Conservation (phyloP, 2,888 invertebrate genomes). For the Pheosia tremula region DNA sequence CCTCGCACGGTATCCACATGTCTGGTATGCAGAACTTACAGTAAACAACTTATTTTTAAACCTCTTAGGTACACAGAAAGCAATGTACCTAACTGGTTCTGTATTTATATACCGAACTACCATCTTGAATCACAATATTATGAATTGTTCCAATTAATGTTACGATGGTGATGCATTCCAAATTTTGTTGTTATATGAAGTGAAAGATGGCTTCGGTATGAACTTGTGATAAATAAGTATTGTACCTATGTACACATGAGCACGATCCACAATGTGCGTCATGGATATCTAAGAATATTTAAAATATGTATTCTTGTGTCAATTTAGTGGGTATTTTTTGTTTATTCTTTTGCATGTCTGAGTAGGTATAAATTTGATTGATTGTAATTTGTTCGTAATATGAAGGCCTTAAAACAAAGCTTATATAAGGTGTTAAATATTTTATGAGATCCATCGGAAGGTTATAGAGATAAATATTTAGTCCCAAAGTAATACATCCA, state of each 20-base stretch:
- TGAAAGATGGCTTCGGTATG: too few relatives aligned
- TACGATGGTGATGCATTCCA: too few relatives aligned
- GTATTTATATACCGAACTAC: conserved; percentile 23
- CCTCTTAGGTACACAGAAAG: conserved; percentile 22
- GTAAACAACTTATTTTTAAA: conserved; percentile 41
- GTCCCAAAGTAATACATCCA: too few relatives aligned
- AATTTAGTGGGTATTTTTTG: conserved; percentile 7
- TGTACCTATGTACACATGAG: not conserved
- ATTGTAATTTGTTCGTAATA: conserved; percentile 24
- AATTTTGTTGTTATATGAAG: too few relatives aligned
- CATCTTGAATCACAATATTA: conserved; percentile 9
- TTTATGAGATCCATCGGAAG: too few relatives aligned
- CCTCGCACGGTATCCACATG: conserved; percentile 30
- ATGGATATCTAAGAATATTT: conserved; percentile 8
- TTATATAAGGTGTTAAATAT: too few relatives aligned
- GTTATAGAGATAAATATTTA: too few relatives aligned
- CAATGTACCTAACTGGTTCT: conserved; percentile 32
- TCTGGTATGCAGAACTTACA: conserved; percentile 33
- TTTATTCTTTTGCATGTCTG: conserved; percentile 7
- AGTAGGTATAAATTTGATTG: conserved; percentile 28
- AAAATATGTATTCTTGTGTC: conserved; percentile 8
- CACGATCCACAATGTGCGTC: not conserved
- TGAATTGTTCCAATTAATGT: not conserved
- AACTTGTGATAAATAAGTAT: not conserved
- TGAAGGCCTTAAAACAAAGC: conserved; percentile 10